Base-by-base conservation (phyloP, 2,888 invertebrate species). In the Amaurobius ferox region DNA sequence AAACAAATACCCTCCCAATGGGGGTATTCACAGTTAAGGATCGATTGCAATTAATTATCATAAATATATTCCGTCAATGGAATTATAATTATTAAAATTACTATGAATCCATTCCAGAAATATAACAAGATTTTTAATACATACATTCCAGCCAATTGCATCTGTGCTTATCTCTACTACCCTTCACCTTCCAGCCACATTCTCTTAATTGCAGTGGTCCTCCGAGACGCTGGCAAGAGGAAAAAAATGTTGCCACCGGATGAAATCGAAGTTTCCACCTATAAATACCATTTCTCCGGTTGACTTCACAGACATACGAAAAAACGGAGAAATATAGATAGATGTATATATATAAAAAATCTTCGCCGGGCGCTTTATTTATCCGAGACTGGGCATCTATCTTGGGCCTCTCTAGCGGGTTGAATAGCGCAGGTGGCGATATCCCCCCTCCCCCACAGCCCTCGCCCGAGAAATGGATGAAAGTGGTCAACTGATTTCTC, bases 401-500 rank as follows among this genome's bases (percentile, higher is more conserved):
- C 77, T 77, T 83, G 66, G 32, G 71, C 39, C 76, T 77, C 83
- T 83, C 83, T 64, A 40, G 83, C 83, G 83, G 26, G 77, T 83
- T 77, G 77, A 77, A 72, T 71, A 72, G 77, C 83, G 76, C 83
- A 83, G 83, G 83, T 83, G 83, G 83, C 83, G 83, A 83, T 83
- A 66, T 30, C 62, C 35, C 61, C n/a, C 30, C 40, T 35, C 9
- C 48, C 39, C 26, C n/a, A 28, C 30, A 39, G 29, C 62, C 62
- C 55, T 9, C 72, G 0, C 32, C 11, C 62, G 55, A 76, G 77
- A 83, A 83, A 83, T 83, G 83, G 83, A 83, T 77, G 83, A 83
- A 83, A 83, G 83, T 83, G 83, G 83, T 83, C 83, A 83, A 83
- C 83, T 83, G 83, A 83, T 83, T 83, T 77, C 83, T 83, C 83